phyloP scores from a whole-genome alignment of 2,797 vertebrate species.

The Argentina silus region DNA sequence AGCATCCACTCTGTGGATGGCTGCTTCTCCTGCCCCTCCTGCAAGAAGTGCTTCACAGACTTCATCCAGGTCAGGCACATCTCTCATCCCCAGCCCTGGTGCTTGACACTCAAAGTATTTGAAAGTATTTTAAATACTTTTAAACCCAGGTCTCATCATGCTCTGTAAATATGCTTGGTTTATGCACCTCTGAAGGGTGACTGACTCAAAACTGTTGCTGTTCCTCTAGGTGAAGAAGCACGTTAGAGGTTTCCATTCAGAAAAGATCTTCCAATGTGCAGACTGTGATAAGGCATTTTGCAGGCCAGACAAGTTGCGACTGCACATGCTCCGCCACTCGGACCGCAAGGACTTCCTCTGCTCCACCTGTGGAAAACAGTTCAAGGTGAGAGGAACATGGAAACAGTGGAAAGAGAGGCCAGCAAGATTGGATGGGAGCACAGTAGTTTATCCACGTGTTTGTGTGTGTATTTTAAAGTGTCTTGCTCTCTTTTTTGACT shows the following conservation, averaged over 20 bases:
- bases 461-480: not conserved
- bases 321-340: conserved; percentile 96
- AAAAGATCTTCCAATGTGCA: conserved; percentile 95
- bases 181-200: not conserved
- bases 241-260: conserved; percentile 96
- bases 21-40: conserved; percentile 92
- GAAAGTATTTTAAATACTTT: not conserved
- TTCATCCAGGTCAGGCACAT: conserved; percentile 71
- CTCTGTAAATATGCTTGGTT: not conserved
- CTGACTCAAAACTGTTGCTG: conserved; percentile 8
- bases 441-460: not conserved
- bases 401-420: conserved; percentile 57
- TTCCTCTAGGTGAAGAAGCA: conserved; percentile 92
- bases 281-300: conserved; percentile 98
- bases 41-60: conserved; percentile 94
- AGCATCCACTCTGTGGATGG: conserved; percentile 89
- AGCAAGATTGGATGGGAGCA: not conserved
- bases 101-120: too few relatives aligned
- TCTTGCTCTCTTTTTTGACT: conserved; percentile 6
- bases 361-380: conserved; percentile 97
- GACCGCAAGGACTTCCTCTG: conserved; percentile 98
- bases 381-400: conserved; percentile 82
- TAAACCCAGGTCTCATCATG: conserved; percentile 35
- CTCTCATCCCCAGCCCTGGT: not conserved
- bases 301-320: conserved; percentile 93